Evolutionary conservation across 2,888 invertebrate species (phyloP).

Genomic region (Allolobophora icterica): DNA sequence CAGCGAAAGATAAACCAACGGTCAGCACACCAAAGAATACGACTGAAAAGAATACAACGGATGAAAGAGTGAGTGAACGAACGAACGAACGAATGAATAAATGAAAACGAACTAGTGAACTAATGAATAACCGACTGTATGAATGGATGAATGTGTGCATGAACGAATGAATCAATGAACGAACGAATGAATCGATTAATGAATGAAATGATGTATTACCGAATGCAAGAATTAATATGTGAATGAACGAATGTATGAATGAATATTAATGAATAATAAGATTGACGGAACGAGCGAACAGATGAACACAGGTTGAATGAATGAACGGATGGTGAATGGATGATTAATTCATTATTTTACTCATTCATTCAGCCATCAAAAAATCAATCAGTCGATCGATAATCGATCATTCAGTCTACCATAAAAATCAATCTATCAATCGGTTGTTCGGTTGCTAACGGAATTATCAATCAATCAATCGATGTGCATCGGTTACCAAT

Average conservation of each 20-base stretch:
- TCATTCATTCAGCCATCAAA: too few species aligned
- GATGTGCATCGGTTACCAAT: conserved; percentile 15
- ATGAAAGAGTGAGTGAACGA: too few species aligned
- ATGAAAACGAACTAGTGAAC: too few species aligned
- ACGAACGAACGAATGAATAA: too few species aligned
- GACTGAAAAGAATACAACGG: conserved; percentile 35
- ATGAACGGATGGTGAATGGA: too few species aligned
- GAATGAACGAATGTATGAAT: neutral
- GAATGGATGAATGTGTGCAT: neutral
- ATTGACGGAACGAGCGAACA: too few species aligned
- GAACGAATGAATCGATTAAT: neutral
- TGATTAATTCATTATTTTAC: too few species aligned
- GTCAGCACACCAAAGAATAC: conserved; percentile 47
- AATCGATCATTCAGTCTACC: neutral
- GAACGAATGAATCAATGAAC: too few species aligned
- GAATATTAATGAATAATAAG: too few species aligned
- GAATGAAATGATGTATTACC: too few species aligned
- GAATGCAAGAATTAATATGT: neutral
- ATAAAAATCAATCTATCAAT: neutral
- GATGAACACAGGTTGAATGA: too few species aligned
- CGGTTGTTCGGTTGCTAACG: neutral
- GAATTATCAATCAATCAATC: neutral
- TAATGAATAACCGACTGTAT: neutral
- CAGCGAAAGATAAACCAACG: conserved; percentile 45
- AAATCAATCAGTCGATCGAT: too few species aligned